Evolutionary conservation across 1,140 invertebrate genomes (phyloP).

Genomic region (Ladona fulva): DNA sequence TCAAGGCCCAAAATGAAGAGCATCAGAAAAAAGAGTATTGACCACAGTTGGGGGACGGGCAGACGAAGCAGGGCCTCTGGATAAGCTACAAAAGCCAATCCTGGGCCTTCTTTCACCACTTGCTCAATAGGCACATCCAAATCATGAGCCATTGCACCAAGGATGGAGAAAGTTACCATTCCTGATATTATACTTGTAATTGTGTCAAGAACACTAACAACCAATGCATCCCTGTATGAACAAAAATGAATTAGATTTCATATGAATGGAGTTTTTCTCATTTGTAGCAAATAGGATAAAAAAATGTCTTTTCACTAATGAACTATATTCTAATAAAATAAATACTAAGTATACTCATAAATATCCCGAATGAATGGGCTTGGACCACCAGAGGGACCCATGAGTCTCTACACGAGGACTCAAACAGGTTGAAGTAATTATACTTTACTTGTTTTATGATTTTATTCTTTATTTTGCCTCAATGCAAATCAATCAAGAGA

Average conservation of each 20-base stretch:
- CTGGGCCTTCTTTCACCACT: slow-evolving; percentile 57
- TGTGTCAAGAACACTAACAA: slow-evolving; percentile 61
- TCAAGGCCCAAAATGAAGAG: slow-evolving; percentile 69
- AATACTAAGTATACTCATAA: too few relatives aligned
- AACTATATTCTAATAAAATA: too few relatives aligned
- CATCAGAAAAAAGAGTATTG: slow-evolving; percentile 77
- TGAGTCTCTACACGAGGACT: too few relatives aligned
- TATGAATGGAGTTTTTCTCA: too few relatives aligned
- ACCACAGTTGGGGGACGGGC: slow-evolving; percentile 67
- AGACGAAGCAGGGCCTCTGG: slow-evolving; percentile 70
- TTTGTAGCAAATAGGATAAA: too few relatives aligned
- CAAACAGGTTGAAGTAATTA: too few relatives aligned
- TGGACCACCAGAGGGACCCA: too few relatives aligned
- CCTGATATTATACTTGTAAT: slow-evolving; percentile 63
- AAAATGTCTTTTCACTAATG: too few relatives aligned
- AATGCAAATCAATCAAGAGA: too few relatives aligned
- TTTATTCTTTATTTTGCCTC: too few relatives aligned
- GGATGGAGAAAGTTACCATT: slow-evolving; percentile 68
- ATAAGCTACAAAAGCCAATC: slow-evolving; percentile 71
- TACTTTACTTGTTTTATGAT: too few relatives aligned
- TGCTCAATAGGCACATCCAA: slow-evolving; percentile 35
- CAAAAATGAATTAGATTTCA: not conserved
- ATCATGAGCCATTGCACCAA: slow-evolving; percentile 60
- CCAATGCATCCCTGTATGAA: slow-evolving; percentile 45
- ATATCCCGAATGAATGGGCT: too few relatives aligned